Evolutionary conservation across 2,888 invertebrate genomes (phyloP), one percentile per base, ranked within the genome.

Genomic region (Melinopterus prodromus): DNA sequence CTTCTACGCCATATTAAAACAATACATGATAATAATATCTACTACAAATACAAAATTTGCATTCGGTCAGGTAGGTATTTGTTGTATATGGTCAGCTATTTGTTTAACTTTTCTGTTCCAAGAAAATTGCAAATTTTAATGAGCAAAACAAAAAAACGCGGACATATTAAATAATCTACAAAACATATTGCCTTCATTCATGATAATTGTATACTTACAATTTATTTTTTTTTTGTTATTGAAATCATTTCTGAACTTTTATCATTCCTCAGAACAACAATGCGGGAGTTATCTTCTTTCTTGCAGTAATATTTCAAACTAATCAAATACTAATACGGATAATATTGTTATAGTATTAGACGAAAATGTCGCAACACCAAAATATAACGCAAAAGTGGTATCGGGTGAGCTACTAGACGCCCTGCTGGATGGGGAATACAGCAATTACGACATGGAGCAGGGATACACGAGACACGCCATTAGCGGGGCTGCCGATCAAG

Each of bases 361-460:
- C 86, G 97, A 98, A 89, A 99, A 99, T 91, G 95, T 99, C 77
- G 98, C 98, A 37, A 94, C 94, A 1, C 90, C 93, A 1, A 92
- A 93, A 85, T 93, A 95, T 83, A 95, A 95, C 70, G 96, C 99
- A 0, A 94, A 95, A 86, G 98, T 99, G 36, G 91, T 98, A 12
- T 92, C 95, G 36, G 99, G 99, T 9, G 98, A 99, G 91, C 95
- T 97, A 92, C 93, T 95, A 81, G 92, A 94, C 69, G 96, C 96
- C 72, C 91, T 99, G 82, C 91, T 99, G 69, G 97, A 99, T 88
- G 98, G 98, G 0, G 97, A 99, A 90, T 92, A 92, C 71, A 93
- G 92, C 82, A 94, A 93, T 84, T 98, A 97, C 89, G 97, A 98
- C 90, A 96, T 97, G 94, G 99, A 99, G 89, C 93, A 96, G 83